Conservation (phyloP, 2,113 vertebrate species). For the Sclerurus mexicanus region DNA sequence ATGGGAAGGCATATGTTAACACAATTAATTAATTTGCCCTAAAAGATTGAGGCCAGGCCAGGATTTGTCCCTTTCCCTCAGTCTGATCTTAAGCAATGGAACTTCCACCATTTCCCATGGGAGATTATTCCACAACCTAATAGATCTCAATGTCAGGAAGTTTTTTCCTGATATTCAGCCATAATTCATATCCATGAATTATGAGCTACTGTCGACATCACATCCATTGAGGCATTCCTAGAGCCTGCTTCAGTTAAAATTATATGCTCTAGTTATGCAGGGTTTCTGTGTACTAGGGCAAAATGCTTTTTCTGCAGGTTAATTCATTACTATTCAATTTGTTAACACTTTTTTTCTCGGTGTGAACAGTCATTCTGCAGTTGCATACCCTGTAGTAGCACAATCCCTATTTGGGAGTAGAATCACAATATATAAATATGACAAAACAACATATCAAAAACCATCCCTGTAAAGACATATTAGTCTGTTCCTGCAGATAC, state of each 20-base stretch:
- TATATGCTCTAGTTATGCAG: conserved; percentile 69
- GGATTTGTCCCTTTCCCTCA: not conserved
- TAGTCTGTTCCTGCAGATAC: conserved; percentile 12
- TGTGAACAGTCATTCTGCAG: conserved; percentile 39
- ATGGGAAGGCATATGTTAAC: not conserved
- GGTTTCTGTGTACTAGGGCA: conserved; percentile 61
- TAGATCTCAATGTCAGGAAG: conserved; percentile 67
- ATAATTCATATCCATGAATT: conserved; percentile 69
- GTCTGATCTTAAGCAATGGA: conserved; percentile 12
- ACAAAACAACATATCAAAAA: conserved; percentile 32
- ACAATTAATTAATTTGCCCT: not conserved
- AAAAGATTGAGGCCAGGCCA: not conserved
- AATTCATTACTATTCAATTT: conserved; percentile 69
- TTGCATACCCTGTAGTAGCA: conserved; percentile 12
- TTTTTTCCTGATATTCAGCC: conserved; percentile 66
- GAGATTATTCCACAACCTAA: conserved; percentile 56
- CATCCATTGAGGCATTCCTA: conserved; percentile 60
- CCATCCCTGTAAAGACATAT: not conserved
- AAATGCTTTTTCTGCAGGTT: conserved; percentile 70
- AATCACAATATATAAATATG: conserved; percentile 46
- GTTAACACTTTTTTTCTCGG: conserved; percentile 47
- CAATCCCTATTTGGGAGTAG: conserved; percentile 4
- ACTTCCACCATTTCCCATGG: conserved; percentile 41
- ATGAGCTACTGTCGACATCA: conserved; percentile 65
- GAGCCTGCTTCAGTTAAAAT: conserved; percentile 67